Evolutionary conservation across 1,140 invertebrate species (phyloP).

Genomic region (Harlomillsia oculata): DNA sequence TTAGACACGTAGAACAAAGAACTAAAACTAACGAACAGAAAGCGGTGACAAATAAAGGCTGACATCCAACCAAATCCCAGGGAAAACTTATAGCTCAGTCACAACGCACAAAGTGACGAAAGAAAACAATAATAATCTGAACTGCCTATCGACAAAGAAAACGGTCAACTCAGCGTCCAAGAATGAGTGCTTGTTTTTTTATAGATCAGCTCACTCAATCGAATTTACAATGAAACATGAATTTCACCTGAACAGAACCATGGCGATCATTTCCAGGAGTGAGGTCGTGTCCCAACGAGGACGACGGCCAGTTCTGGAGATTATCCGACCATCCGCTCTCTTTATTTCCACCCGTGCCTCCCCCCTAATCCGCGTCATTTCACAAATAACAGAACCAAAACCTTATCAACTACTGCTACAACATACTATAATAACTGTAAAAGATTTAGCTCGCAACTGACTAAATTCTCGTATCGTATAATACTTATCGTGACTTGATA

Average conservation of each 20-base stretch:
- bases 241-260: constrained; percentile 81
- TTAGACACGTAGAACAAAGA: too few species aligned
- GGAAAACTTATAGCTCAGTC: too few species aligned
- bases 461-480: not conserved
- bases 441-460: not conserved
- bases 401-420: not conserved
- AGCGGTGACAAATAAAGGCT: too few species aligned
- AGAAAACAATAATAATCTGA: constrained; percentile 14
- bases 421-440: not conserved
- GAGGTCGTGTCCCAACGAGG: constrained; percentile 53
- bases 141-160: constrained; percentile 8
- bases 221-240: constrained; percentile 6
- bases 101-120: too few species aligned
- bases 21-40: too few species aligned
- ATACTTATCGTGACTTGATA: not conserved
- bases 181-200: too few species aligned
- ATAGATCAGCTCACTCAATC: constrained; percentile 3
- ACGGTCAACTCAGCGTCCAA: constrained; percentile 3
- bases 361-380: constrained; percentile 31
- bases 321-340: constrained; percentile 50
- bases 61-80: too few species aligned
- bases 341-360: constrained; percentile 48
- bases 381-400: constrained; percentile 18
- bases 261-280: constrained; percentile 80
- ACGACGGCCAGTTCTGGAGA: constrained; percentile 43